Evolutionary conservation across 2,888 invertebrate genomes (phyloP), one percentile per base, ranked within the genome.

Genomic region (Taenaris catops): DNA sequence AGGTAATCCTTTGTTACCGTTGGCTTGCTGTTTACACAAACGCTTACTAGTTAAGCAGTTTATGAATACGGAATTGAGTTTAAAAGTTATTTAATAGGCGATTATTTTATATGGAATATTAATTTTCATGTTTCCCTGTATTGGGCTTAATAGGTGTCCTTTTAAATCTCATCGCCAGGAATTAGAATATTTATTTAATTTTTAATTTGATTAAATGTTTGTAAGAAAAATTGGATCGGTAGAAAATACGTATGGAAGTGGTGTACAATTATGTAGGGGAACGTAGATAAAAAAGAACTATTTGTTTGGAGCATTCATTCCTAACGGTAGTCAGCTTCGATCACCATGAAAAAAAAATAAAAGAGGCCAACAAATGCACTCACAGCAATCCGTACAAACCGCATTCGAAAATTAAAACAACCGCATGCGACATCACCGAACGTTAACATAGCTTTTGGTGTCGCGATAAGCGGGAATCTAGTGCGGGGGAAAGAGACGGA

Each of bases 401-500:
- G 63, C 80, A 76, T 80, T 80, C 78, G 68, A 71, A 80, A 80
- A 81, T 79, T 79, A 80, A 83, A 81, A 78, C 72, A 63, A 69
- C 69, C 72, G 66, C 68, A 64, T 63, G 64, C 71, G 69, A 70
- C 72, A 68, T 63, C 63, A 51, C 57, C 63, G 62, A 60, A 54
- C 40, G 48, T 58, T 56, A 55, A 68, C 72, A 67, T 62, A 58
- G 60, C 68, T 70, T 72, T 75, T 68, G 66, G 72, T 67, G 65
- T 67, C 29, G 21, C 29, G 64, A 65, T 47, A 38, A 55, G 49
- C 38, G 34, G 41, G 37, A 18, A 37, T 9, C 7, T 8, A 10
- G 11, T 40, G 46, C 34, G 75, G 44, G 58, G 14, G 58, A 81
- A 53, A 27, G 71, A 57, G 79, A 78, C 42, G 31, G 62, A 27